Evolutionary conservation across 2,113 vertebrate genomes (phyloP).

Genomic region (Pheucticus melanocephalus): DNA sequence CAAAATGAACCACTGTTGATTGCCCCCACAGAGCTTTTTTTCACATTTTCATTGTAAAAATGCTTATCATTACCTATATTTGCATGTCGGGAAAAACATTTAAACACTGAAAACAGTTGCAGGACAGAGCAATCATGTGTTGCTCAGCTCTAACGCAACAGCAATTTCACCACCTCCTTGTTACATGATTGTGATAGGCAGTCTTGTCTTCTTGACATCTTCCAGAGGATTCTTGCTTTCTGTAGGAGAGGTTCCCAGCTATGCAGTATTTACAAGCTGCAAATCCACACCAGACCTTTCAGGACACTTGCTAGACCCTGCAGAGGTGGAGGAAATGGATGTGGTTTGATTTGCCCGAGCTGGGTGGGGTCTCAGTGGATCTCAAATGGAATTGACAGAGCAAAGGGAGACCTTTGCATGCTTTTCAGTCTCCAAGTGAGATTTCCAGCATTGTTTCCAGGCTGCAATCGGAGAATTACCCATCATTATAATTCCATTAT

Average conservation of each 20-base stretch:
- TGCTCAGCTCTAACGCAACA: constrained; percentile 24
- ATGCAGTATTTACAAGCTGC: neutral
- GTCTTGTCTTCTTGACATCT: neutral
- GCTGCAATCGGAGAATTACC: neutral
- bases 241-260: neutral
- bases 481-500: constrained; percentile 20
- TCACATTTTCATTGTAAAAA: neutral
- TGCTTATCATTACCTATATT: neutral
- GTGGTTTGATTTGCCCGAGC: neutral
- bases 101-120: neutral
- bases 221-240: constrained; percentile 1
- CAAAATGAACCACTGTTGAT: constrained; percentile 15
- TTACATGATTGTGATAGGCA: neutral
- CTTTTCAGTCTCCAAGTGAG: neutral
- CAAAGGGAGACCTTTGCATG: neutral
- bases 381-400: neutral
- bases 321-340: neutral
- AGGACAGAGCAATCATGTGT: neutral
- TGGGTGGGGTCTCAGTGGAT: neutral
- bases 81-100: neutral
- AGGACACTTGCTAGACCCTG: neutral
- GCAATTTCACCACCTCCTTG: constrained; percentile 5
- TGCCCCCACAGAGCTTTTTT: neutral
- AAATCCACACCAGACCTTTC: neutral
- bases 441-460: neutral